Base-by-base conservation (phyloP, 2,113 vertebrate genomes). In the Plotosus lineatus region DNA sequence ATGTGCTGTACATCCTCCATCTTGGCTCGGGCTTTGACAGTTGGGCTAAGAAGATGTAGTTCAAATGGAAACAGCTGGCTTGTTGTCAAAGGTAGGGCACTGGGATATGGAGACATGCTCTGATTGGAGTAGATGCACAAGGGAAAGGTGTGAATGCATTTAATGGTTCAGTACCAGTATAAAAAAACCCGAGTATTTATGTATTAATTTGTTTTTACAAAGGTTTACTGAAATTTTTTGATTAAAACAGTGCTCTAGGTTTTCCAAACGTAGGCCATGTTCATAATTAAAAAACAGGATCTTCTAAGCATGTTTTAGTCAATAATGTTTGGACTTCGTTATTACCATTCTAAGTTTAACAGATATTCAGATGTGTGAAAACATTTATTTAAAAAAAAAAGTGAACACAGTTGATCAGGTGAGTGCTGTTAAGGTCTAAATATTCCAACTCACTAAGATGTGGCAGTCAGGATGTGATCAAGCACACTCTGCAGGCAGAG, bases 1-100 rank as follows among this genome's bases (percentile, higher is more conserved):
- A 80, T 82, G 75, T 77, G 83, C 83, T 53, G 58, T 82, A 84
- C 71, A 23, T 77, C 73, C 93, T 92, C 90, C 82, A 90, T 91
- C 90, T 96, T 95, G 89, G 82, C 72, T 46, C 48, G 78, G 85
- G 77, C 82, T 79, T 76, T 81, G 72, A 80, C 58, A 78, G 53
- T 77, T 83, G 33, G 80, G 60, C 56, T 82, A 75, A 77, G 73
- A 80, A 78, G 65, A 68, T 75, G 48, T 73, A n/a, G 60, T 33
- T 76, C 44, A 68, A 58, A 50, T 74, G 77, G 80, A 71, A 21
- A 42, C 63, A 51, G 56, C 73, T 75, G 51, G 61, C 46, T 15
- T 40, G 31, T 73, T 81, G 73, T 44, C 60, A 68, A 75, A 75
- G 61, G 40, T 33, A 17, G 36, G 71, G 73, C 61, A 42, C 17